These are phyloP conservation scores for Phaethornis superciliosus DNA, from an alignment of 2,113 vertebrate species.

Conservation along the genomic window DNA sequence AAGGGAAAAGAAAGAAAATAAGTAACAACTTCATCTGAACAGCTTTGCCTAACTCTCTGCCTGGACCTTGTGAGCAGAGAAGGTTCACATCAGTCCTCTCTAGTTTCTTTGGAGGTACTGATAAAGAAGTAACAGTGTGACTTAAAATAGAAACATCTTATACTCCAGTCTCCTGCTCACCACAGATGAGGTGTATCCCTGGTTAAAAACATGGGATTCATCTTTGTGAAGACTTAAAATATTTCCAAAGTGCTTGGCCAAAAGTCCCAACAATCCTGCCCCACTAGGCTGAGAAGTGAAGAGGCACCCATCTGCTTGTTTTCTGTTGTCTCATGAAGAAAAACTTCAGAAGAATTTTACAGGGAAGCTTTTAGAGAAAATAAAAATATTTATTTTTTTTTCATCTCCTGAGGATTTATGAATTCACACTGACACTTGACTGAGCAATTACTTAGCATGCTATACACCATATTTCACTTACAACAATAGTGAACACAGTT, in stretches of 20 bases:
- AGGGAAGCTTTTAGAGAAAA: constrained; percentile 55
- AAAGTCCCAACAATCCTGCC: background rate
- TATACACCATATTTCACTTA: constrained; percentile 33
- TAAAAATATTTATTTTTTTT: constrained; percentile 58
- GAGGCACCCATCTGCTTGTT: background rate
- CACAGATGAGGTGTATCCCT: background rate
- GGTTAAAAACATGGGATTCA: background rate
- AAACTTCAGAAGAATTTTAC: constrained; percentile 52
- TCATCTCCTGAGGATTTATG: constrained; percentile 3
- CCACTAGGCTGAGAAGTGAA: background rate
- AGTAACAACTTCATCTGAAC: background rate
- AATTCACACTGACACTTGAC: constrained; percentile 22
- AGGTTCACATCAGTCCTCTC: background rate
- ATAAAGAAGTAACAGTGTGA: background rate
- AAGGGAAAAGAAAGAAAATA: background rate
- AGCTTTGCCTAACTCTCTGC: background rate
- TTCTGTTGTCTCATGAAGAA: background rate
- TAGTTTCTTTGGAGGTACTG: background rate
- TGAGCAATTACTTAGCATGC: constrained; percentile 5
- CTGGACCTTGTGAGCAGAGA: background rate
- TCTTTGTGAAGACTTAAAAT: background rate
- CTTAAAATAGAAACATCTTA: background rate
- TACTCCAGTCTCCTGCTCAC: background rate
- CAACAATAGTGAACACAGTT: background rate
- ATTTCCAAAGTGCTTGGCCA: background rate